phyloP scores from a whole-genome alignment of 2,113 vertebrate species.

The Caloenas nicobarica region DNA sequence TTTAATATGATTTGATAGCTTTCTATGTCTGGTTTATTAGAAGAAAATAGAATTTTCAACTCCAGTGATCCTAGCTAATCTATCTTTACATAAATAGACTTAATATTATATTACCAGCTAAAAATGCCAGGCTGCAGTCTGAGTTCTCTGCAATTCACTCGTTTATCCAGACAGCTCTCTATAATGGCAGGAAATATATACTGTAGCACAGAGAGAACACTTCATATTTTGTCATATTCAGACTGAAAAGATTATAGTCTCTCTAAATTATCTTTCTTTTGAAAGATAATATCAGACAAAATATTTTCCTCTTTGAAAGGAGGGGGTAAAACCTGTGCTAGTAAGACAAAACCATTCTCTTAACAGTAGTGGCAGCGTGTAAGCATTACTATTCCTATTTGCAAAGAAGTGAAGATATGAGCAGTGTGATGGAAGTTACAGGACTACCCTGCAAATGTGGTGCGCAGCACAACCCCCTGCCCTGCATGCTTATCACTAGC shows the following conservation, averaged over 20 bases:
- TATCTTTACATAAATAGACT: conserved; percentile 2
- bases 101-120: background rate
- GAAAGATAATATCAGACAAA: background rate
- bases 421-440: background rate
- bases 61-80: conserved; percentile 1
- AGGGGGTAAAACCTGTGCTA: background rate
- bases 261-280: background rate
- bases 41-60: conserved; percentile 55
- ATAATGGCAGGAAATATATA: background rate
- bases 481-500: background rate
- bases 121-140: background rate
- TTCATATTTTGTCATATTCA: background rate
- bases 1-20: conserved; percentile 32
- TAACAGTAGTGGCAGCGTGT: rapidly evolving
- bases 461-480: background rate
- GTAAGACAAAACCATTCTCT: background rate
- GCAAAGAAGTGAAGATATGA: background rate
- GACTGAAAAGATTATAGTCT: background rate
- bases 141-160: background rate
- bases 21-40: conserved; percentile 33
- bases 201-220: background rate
- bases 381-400: background rate
- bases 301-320: background rate
- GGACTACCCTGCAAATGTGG: background rate
- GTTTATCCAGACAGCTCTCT: background rate